Percentiles rank a stretch among this genome's conserved stretches.
These are phyloP conservation scores for Stichodactyla mertensii DNA, from an alignment of 64 coral and sea anemone species.

Conservation along the genomic window DNA sequence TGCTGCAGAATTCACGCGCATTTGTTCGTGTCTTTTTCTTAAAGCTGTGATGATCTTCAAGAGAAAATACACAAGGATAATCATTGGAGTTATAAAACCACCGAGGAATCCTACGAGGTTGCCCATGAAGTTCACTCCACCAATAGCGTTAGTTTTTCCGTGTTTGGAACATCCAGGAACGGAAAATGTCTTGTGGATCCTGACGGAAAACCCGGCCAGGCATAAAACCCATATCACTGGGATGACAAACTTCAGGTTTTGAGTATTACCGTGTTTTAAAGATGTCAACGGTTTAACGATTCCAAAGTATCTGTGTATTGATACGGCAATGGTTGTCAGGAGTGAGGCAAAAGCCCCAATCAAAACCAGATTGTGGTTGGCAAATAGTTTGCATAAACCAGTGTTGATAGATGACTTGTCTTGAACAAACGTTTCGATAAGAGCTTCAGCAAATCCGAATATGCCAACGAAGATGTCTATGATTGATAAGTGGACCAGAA, in stretches of 20 bases:
- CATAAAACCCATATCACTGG: not conserved
- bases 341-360: not conserved
- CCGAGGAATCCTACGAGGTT: not conserved
- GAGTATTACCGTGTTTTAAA: not conserved
- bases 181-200: not conserved
- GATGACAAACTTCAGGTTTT: not conserved
- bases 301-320: not conserved
- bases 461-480: not conserved
- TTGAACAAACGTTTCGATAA: not conserved
- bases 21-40: not conserved
- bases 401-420: not conserved
- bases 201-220: too few species aligned
- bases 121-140: not conserved
- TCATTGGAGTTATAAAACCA: not conserved
- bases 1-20: not conserved
- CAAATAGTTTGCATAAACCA: not conserved
- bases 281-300: not conserved
- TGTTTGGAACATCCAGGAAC: not conserved
- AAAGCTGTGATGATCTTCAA: not conserved
- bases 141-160: not conserved
- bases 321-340: not conserved
- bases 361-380: not conserved
- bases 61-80: not conserved
- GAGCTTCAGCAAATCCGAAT: not conserved
- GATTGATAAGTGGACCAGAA: not conserved